phyloP scores from a whole-genome alignment of 2,888 invertebrate genomes.

The Nymphalis urticae region DNA sequence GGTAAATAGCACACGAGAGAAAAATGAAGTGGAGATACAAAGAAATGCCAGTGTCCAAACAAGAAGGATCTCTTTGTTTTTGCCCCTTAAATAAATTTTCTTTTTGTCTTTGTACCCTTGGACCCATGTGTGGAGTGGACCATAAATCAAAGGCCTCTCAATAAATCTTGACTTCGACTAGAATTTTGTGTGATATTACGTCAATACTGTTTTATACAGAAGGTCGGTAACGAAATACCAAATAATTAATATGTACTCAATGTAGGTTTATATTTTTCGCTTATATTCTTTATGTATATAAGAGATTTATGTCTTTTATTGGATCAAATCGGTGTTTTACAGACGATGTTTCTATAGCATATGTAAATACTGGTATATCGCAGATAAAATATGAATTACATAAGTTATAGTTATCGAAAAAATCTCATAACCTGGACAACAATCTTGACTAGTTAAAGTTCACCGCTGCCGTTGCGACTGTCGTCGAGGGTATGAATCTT shows the following conservation, averaged over 20 bases:
- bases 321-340: no score
- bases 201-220: conserved; percentile 9
- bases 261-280: background rate
- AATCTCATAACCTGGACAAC: no score
- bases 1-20: conserved; percentile 33
- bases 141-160: conserved; percentile 75
- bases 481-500: background rate
- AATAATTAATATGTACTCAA: background rate
- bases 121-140: conserved; percentile 71
- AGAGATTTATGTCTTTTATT: no score
- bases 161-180: conserved; percentile 70
- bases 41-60: conserved; percentile 52
- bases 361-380: no score
- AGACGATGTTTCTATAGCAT: no score
- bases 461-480: background rate
- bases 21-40: conserved; percentile 55
- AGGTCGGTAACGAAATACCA: background rate
- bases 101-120: conserved; percentile 72
- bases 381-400: no score
- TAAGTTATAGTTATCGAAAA: no score
- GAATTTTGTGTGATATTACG: conserved; percentile 53
- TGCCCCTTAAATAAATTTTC: conserved; percentile 63
- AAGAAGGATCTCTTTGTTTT: conserved; percentile 59
- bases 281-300: no score
- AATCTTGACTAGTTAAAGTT: conserved; percentile 2